phyloP scores from a whole-genome alignment of 2,113 vertebrate genomes.

The Capricornis sumatraensis region DNA sequence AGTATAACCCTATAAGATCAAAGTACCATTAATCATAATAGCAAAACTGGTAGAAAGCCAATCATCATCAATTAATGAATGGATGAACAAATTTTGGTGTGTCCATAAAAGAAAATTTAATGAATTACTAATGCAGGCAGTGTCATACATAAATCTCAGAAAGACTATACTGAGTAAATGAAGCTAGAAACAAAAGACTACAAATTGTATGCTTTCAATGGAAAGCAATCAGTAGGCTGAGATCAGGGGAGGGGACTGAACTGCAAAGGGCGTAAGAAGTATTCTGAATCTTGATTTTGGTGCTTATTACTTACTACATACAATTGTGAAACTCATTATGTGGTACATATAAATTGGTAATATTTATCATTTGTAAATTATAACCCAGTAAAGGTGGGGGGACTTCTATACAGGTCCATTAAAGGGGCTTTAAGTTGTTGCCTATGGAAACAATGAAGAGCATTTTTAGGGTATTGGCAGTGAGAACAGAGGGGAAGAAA shows the following conservation, averaged over 20 bases:
- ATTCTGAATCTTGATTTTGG: neutral
- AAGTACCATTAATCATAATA: neutral
- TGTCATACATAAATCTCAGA: neutral
- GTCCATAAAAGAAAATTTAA: neutral
- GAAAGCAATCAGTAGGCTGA: neutral
- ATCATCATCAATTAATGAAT: neutral
- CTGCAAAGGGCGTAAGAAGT: neutral
- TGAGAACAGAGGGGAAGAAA: neutral
- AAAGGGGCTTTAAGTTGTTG: neutral
- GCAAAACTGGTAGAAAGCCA: neutral
- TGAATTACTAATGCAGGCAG: neutral
- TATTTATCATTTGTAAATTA: neutral
- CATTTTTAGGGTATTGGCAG: neutral
- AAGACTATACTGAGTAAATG: neutral
- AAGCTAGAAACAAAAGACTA: neutral
- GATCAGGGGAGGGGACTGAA: neutral
- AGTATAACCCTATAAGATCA: neutral
- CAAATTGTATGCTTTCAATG: neutral
- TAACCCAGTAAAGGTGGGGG: neutral
- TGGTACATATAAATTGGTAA: neutral
- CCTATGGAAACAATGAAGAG: neutral
- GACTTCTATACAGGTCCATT: neutral
- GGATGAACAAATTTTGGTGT: neutral
- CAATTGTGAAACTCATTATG: neutral
- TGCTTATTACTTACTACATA: neutral